Base-by-base conservation (phyloP, 2,113 vertebrate species). In the Tinamus guttatus region DNA sequence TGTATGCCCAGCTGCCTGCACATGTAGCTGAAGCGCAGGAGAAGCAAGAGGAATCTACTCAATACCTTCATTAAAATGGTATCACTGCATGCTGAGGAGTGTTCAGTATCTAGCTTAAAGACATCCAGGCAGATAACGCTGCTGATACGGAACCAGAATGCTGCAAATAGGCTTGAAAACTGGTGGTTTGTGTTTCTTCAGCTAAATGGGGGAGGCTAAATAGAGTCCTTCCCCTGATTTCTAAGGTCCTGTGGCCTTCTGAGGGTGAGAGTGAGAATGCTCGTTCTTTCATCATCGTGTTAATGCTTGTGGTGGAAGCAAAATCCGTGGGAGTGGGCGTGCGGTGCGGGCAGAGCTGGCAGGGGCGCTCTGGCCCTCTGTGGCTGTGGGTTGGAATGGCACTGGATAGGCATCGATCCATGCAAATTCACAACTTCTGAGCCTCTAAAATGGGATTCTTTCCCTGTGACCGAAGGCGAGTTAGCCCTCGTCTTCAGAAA, bases 81-180 rank as follows among this genome's bases (percentile, higher is more conserved):
- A 2, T 27, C 34, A 9, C 3, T 2, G 1, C 16, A 18, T 4
- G 5, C 4, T 3, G n/a, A 22, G 36, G 40, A 15, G 64, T 62
- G 5, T 17, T 58, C 1, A 4, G 6, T 10, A 38, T 25, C 22
- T 59, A 60, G 43, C 11, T 49, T 40, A 28, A 40, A 41, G 49
- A 40, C 11, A n/a, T 32, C 34, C 21, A 1, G 7, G 27, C 4
- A 8, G 40, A 9, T 52, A 43, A 32, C 22, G 9, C 45, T 68
- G 68, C 52, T 3, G 7, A 6, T 63, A 25, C n/a, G 7, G 22
- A 14, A 15, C 28, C 54, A 21, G 54, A 49, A 30, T 63, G 68
- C 25, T 69, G 14, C 34, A 54, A 56, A 54, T 24, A 41, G 27
- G 28, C 62, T 8, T 47, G 30, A 49, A 62, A 75, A 13, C 5